Evolutionary conservation across 1,140 invertebrate species (phyloP).

Genomic region (Gryllus bimaculatus): DNA sequence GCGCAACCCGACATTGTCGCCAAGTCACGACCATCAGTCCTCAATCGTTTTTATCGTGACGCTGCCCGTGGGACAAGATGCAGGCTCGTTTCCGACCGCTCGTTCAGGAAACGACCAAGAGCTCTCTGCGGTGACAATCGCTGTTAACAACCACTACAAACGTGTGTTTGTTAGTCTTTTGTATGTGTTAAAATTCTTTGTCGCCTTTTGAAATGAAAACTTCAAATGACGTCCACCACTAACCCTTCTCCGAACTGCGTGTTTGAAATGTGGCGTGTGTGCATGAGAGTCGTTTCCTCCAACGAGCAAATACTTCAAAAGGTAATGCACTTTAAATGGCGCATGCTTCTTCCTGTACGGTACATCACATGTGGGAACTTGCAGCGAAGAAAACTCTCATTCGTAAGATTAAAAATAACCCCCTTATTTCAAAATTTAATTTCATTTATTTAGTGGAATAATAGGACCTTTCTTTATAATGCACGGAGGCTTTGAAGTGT

Average conservation of each 20-base stretch:
- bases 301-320: not conserved
- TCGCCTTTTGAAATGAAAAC: not conserved
- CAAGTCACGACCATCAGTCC: too few relatives aligned
- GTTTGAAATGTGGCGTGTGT: not conserved
- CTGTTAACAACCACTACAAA: not conserved
- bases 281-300: not conserved
- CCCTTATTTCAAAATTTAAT: not conserved
- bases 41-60: too few relatives aligned
- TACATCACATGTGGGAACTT: not conserved
- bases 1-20: too few relatives aligned
- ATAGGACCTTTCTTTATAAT: not conserved
- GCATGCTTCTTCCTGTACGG: not conserved
- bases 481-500: not conserved
- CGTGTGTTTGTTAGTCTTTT: not conserved
- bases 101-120: too few relatives aligned
- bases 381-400: not conserved
- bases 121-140: not conserved
- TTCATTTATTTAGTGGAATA: not conserved
- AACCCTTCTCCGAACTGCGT: not conserved
- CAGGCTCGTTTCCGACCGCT: too few relatives aligned
- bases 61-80: too few relatives aligned
- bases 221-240: not conserved
- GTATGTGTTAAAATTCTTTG: not conserved
- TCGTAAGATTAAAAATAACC: not conserved
- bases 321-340: not conserved